These are phyloP conservation scores for Dryobota labecula DNA, from an alignment of 2,888 invertebrate species.

Conservation along the genomic window DNA sequence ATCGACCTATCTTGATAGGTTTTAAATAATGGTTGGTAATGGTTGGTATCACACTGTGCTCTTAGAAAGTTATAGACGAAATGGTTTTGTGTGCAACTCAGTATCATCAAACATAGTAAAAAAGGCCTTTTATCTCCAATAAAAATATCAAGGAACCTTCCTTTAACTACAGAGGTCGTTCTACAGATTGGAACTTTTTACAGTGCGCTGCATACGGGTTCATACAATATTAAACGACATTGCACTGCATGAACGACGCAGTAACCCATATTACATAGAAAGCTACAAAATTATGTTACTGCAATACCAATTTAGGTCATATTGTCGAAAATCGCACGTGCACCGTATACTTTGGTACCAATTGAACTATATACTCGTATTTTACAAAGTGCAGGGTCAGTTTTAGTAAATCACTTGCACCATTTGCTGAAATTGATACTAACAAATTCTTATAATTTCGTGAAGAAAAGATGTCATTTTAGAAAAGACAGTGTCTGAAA, in stretches of 20 bases:
- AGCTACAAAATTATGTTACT: constrained; percentile 33
- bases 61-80: not conserved
- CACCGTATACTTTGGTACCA: not conserved
- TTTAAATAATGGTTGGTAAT: not conserved
- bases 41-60: not conserved
- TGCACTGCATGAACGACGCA: constrained; percentile 37
- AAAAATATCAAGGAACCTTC: not conserved
- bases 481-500: too few relatives aligned
- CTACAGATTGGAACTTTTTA: constrained; percentile 11
- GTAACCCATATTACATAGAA: constrained; percentile 31
- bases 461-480: too few relatives aligned
- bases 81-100: not conserved
- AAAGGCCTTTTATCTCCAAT: not conserved
- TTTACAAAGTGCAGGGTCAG: not conserved
- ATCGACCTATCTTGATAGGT: not conserved
- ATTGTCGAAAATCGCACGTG: constrained; percentile 23
- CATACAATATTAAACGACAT: constrained; percentile 42
- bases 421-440: too few relatives aligned
- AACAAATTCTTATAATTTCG: too few relatives aligned
- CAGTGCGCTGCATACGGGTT: constrained; percentile 6
- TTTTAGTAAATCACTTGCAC: too few relatives aligned
- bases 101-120: not conserved
- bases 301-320: constrained; percentile 48
- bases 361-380: not conserved
- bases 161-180: constrained; percentile 5